A percentile compares a stretch with the other conserved stretches of the same genome.
Evolutionary conservation across 2,113 vertebrate species (phyloP).

Genomic region (Spilogale gracilis): DNA sequence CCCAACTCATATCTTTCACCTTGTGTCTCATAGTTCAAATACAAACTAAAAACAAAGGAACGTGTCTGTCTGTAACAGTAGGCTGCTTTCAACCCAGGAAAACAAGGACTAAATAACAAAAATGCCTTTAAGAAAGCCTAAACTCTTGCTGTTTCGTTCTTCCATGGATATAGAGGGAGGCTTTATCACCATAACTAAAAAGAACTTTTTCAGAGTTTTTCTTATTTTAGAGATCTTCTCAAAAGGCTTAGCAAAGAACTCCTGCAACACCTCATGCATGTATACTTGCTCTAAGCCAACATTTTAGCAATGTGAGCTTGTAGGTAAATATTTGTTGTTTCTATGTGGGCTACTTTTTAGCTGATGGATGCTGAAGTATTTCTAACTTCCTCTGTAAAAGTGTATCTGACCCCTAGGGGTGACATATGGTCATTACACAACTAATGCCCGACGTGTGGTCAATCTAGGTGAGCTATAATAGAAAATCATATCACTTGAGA

Average conservation of each 20-base stretch:
- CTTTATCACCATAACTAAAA: not conserved
- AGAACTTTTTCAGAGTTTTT: conserved; percentile 21
- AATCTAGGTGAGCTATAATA: not conserved
- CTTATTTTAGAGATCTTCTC: conserved; percentile 9
- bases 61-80: not conserved
- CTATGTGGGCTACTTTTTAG: conserved; percentile 14
- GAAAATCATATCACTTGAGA: conserved; percentile 40
- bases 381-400: conserved; percentile 68
- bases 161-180: not conserved
- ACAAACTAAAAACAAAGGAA: conserved; percentile 7
- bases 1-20: not conserved
- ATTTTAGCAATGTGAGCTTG: conserved; percentile 43
- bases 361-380: conserved; percentile 32
- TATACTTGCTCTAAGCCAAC: not conserved
- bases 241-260: not conserved
- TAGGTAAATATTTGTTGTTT: conserved; percentile 49
- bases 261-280: not conserved
- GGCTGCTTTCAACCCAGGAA: not conserved
- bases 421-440: conserved; percentile 60
- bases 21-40: conserved; percentile 39
- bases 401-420: conserved; percentile 63
- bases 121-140: conserved; percentile 4
- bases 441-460: not conserved
- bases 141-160: not conserved
- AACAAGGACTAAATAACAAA: not conserved